phyloP scores from a whole-genome alignment of 2,888 invertebrate genomes.

The Aproaerema taeniolella region DNA sequence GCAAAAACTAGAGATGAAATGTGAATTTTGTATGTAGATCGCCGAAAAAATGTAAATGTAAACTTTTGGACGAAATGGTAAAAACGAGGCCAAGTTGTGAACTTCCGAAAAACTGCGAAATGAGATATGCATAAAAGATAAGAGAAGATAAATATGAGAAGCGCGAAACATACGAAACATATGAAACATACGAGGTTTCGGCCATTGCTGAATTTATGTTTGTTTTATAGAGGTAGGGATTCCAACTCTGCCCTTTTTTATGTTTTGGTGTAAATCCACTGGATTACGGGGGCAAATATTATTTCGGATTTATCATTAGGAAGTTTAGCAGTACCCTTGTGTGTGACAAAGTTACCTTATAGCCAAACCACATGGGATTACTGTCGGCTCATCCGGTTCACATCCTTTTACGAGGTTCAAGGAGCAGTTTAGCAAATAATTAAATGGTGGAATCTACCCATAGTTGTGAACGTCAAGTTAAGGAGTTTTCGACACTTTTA shows the following conservation, averaged over 20 bases:
- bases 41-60: constrained; percentile 4
- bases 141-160: constrained; percentile 27
- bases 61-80: constrained; percentile 3
- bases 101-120: constrained; percentile 27
- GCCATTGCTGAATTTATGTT: constrained; percentile 24
- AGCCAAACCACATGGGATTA: too few species aligned
- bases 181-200: constrained; percentile 20
- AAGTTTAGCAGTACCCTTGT: too few species aligned
- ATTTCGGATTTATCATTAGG: constrained; percentile 24
- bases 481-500: too few species aligned
- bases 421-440: too few species aligned
- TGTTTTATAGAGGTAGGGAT: constrained; percentile 32
- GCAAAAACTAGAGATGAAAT: neutral
- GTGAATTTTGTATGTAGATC: constrained; percentile 7
- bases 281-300: constrained; percentile 34
- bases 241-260: constrained; percentile 22
- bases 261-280: constrained; percentile 21
- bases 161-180: constrained; percentile 19
- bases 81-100: constrained; percentile 3
- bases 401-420: too few species aligned
- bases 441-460: too few species aligned
- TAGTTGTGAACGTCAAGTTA: too few species aligned
- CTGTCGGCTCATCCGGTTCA: too few species aligned
- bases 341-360: too few species aligned
- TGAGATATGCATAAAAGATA: constrained; percentile 45